A percentile compares a stretch with the other conserved stretches of the same genome.
Evolutionary conservation across 1,140 invertebrate species (phyloP).

Genomic region (Drosophila persimilis): DNA sequence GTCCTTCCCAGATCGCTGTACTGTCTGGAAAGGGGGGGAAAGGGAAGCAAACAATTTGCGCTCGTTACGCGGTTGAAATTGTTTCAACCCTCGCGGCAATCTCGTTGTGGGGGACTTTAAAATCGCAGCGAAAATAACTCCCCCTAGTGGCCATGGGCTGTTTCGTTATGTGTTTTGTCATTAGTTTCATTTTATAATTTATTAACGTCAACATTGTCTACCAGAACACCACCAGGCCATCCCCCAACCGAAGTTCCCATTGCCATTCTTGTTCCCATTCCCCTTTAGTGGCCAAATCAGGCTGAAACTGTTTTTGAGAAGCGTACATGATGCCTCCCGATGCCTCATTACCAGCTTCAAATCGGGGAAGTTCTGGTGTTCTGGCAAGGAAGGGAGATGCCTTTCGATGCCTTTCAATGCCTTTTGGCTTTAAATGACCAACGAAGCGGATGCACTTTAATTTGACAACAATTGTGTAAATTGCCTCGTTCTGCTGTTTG

Average conservation of each 20-base stretch:
- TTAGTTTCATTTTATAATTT: slow-evolving; percentile 83
- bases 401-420: slow-evolving; percentile 2
- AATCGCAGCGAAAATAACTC: slow-evolving; percentile 12
- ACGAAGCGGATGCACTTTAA: slow-evolving; percentile 82
- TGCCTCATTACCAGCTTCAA: slow-evolving; percentile 47
- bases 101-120: slow-evolving; percentile 43
- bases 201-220: slow-evolving; percentile 76
- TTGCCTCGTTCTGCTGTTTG: slow-evolving; percentile 77
- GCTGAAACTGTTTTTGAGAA: slow-evolving; percentile 76
- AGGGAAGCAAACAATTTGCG: slow-evolving; percentile 63
- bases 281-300: slow-evolving; percentile 36
- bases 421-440: slow-evolving; percentile 79
- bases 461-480: slow-evolving; percentile 83
- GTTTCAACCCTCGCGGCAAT: slow-evolving; percentile 37
- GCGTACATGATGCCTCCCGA: slow-evolving; percentile 66
- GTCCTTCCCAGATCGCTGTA: slow-evolving; percentile 40
- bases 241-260: no score
- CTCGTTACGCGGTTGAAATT: slow-evolving; percentile 75
- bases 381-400: not conserved
- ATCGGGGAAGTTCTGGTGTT: not conserved
- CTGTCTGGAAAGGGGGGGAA: slow-evolving; percentile 16
- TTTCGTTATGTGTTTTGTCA: slow-evolving; percentile 76
- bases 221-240: slow-evolving; percentile 5
- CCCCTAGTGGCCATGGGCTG: slow-evolving; percentile 17
- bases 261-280: not conserved